Conservation (phyloP, 2,797 vertebrate genomes). For the Telmatherina bonti region DNA sequence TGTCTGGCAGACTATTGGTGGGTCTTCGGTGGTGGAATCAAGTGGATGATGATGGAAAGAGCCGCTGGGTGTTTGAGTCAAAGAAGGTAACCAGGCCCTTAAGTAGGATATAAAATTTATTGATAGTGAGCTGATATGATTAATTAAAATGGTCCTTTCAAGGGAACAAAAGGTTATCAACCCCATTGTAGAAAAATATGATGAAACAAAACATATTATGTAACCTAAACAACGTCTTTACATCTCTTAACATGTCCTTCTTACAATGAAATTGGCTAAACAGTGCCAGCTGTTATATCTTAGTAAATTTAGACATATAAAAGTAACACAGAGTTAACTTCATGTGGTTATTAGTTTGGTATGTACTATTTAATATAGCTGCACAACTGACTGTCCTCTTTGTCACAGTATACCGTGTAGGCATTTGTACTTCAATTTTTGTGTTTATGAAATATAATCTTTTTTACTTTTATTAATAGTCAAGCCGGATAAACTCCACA, state of each 20-base stretch:
- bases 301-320: background rate
- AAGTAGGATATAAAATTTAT: background rate
- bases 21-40: conserved; percentile 98
- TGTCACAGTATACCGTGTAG: background rate
- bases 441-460: conserved; percentile 4
- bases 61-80: conserved; percentile 94
- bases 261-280: background rate
- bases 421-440: background rate
- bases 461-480: conserved; percentile 65
- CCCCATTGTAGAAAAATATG: background rate
- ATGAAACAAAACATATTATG: background rate
- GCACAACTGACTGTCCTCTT: background rate
- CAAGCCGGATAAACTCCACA: conserved; percentile 37
- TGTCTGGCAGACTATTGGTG: conserved; percentile 93
- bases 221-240: background rate
- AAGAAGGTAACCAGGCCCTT: conserved; percentile 82
- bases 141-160: background rate
- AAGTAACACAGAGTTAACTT: background rate
- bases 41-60: conserved; percentile 91
- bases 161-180: background rate
- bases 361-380: background rate
- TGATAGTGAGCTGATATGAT: background rate
- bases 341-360: background rate
- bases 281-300: background rate
- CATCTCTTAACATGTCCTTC: background rate